Evolutionary conservation across 1,140 invertebrate species (phyloP).

Genomic region (Frieseomelitta varia): DNA sequence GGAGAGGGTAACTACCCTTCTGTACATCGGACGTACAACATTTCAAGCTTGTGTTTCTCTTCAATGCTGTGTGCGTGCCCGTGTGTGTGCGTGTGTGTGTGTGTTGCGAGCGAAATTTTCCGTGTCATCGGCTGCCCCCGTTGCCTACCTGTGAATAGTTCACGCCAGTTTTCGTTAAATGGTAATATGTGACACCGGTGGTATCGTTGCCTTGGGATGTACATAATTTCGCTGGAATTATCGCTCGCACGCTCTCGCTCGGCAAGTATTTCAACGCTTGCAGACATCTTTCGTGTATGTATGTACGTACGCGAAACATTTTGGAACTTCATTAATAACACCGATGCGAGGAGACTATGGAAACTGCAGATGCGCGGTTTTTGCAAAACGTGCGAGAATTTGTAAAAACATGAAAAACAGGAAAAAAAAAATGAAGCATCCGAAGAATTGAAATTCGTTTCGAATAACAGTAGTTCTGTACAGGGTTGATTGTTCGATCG

Average conservation of each 20-base stretch:
- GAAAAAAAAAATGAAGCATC: too few relatives aligned
- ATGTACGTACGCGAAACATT: background rate
- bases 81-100: too few relatives aligned
- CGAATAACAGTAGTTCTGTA: too few relatives aligned
- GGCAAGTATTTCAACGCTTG: background rate
- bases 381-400: too few relatives aligned
- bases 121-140: background rate
- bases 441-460: too few relatives aligned
- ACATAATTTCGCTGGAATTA: background rate
- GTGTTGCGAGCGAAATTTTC: background rate
- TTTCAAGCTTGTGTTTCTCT: background rate
- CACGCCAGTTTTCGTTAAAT: background rate
- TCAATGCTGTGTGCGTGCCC: too few relatives aligned
- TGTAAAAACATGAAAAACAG: too few relatives aligned
- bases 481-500: too few relatives aligned
- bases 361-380: background rate
- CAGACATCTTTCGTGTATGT: background rate
- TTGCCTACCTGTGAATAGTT: background rate
- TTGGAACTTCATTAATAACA: background rate
- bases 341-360: too few relatives aligned
- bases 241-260: background rate
- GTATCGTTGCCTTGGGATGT: background rate
- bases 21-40: background rate
- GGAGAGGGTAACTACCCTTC: background rate
- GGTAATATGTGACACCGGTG: background rate